Conservation (phyloP, 2,888 invertebrate genomes). For the Masnerella sp. region DNA sequence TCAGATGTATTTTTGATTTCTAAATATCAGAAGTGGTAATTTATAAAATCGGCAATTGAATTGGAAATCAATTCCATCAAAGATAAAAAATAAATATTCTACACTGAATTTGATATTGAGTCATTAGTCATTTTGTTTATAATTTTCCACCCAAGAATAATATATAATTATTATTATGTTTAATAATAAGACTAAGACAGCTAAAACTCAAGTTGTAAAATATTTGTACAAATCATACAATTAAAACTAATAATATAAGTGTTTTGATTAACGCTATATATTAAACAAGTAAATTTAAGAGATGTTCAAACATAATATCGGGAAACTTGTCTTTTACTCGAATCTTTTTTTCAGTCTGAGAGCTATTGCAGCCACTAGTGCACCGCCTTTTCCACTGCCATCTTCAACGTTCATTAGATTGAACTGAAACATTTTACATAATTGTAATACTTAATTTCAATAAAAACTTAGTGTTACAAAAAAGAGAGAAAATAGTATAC, state of each 20-base stretch:
- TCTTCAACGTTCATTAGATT: conserved; percentile 85
- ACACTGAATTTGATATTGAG: no score
- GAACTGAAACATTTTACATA: conserved; percentile 79
- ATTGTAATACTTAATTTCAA: not conserved
- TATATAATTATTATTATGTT: no score
- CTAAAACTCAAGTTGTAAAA: not conserved
- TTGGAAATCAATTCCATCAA: no score
- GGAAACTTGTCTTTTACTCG: conserved; percentile 60
- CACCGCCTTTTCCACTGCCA: conserved; percentile 90
- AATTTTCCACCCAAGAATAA: no score
- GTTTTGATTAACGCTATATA: not conserved
- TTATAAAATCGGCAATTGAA: no score
- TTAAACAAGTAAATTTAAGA: conserved; percentile 7
- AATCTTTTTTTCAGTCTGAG: conserved; percentile 79
- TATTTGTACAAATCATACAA: conserved; percentile 12
- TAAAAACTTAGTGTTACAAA: no score
- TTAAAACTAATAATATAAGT: conserved; percentile 9
- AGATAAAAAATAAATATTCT: no score
- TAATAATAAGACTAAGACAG: no score
- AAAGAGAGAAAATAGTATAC: no score
- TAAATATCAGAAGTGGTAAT: no score
- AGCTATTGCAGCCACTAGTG: conserved; percentile 87
- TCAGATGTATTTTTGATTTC: no score
- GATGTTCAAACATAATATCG: conserved; percentile 1
- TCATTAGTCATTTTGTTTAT: no score